Evolutionary conservation across 2,888 invertebrate species (phyloP).

Genomic region (Coelinius sp.): DNA sequence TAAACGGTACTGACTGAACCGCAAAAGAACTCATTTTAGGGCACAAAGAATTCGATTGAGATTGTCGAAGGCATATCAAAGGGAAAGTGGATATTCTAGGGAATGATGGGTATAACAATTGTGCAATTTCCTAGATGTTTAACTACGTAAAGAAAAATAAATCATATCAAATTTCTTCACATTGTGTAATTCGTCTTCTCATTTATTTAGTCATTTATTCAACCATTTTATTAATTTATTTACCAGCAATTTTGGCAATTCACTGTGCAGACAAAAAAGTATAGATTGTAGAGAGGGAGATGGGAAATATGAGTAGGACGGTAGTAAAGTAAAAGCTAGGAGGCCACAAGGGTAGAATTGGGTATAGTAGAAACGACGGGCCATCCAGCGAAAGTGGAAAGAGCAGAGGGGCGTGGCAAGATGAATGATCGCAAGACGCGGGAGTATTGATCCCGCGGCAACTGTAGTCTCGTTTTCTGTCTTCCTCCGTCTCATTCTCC

Average conservation of each 20-base stretch:
- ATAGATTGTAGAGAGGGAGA: conserved; percentile 14
- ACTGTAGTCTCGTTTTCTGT: conserved; percentile 59
- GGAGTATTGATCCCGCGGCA: conserved; percentile 69
- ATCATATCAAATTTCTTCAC: background rate
- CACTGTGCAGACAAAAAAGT: background rate
- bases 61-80: background rate
- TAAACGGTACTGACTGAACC: conserved; percentile 32
- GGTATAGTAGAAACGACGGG: conserved; percentile 24
- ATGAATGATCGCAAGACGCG: conserved; percentile 71
- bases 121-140: background rate
- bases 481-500: conserved; percentile 39
- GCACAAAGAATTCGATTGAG: conserved; percentile 38
- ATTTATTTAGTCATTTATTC: background rate
- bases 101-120: background rate
- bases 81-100: background rate
- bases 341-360: conserved; percentile 20
- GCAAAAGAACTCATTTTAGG: conserved; percentile 47
- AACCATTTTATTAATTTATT: background rate
- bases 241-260: background rate
- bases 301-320: conserved; percentile 19
- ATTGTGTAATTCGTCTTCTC: background rate
- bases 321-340: conserved; percentile 28
- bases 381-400: conserved; percentile 55
- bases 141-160: background rate
- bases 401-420: conserved; percentile 71